A percentile compares a stretch with the other conserved stretches of the same genome.
These are phyloP conservation scores for Aegithalos caudatus DNA, from an alignment of 2,113 vertebrate genomes.

Conservation along the genomic window DNA sequence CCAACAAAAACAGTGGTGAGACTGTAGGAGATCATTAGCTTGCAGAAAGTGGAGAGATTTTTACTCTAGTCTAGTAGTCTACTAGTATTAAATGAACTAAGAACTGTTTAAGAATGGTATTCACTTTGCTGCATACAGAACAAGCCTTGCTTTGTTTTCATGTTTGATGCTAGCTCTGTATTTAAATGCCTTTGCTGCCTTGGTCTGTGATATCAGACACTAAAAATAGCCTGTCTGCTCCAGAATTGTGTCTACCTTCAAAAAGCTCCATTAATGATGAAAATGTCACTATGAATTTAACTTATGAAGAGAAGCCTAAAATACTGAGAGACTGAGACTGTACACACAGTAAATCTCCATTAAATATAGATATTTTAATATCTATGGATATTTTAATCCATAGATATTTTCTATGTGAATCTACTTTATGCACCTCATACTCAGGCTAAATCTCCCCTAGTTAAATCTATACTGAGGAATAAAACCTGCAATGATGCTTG, in stretches of 20 bases:
- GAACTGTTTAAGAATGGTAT: not conserved
- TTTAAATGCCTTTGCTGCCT: constrained; percentile 11
- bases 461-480: not conserved
- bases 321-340: not conserved
- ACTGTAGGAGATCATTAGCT: not conserved
- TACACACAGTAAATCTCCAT: not conserved
- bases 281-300: not conserved
- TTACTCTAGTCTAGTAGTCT: constrained; percentile 5
- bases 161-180: constrained; percentile 17
- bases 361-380: not conserved
- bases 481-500: not conserved
- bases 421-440: not conserved
- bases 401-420: not conserved
- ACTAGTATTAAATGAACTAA: not conserved
- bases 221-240: not conserved
- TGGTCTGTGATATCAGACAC: not conserved
- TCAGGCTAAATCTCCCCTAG: not conserved
- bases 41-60: not conserved
- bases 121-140: not conserved
- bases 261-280: constrained; percentile 4
- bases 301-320: not conserved
- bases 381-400: too few relatives aligned
- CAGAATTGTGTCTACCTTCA: constrained; percentile 6
- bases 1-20: constrained; percentile 8
- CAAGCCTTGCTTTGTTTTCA: constrained; percentile 45